Conservation (phyloP, 1,140 invertebrate genomes). For the Drosophila pseudoobscura region DNA sequence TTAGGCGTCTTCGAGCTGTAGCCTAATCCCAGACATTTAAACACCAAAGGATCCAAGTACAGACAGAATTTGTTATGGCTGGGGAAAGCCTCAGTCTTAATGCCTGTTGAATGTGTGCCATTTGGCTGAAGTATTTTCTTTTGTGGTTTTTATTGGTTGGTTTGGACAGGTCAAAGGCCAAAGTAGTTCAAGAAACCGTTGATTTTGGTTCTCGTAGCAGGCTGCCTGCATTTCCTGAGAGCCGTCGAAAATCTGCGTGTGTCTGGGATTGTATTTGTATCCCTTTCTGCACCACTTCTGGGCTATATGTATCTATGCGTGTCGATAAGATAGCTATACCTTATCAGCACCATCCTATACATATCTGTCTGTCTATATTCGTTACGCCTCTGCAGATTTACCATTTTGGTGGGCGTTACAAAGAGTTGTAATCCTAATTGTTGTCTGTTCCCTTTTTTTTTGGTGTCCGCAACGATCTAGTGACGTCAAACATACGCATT, state of each 20-base stretch:
- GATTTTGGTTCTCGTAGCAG: constrained; percentile 22
- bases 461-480: constrained; percentile 15
- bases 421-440: constrained; percentile 30
- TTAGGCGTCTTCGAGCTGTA: constrained; percentile 20
- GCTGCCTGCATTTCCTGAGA: constrained; percentile 27
- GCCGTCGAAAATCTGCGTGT: not conserved
- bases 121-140: constrained; percentile 19
- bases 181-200: constrained; percentile 33
- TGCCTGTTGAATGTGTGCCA: constrained; percentile 52
- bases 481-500: constrained; percentile 36
- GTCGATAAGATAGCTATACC: constrained; percentile 46
- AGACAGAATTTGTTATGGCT: constrained; percentile 25
- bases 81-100: not conserved
- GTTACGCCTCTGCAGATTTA: constrained; percentile 52
- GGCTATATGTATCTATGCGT: constrained; percentile 15
- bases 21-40: constrained; percentile 45
- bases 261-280: constrained; percentile 6
- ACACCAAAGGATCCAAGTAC: constrained; percentile 25
- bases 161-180: constrained; percentile 37
- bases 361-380: constrained; percentile 37
- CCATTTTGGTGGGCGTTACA: constrained; percentile 33
- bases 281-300: not conserved
- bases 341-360: constrained; percentile 35
- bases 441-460: constrained; percentile 10
- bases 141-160: constrained; percentile 2